Evolutionary conservation across 2,888 invertebrate species (phyloP).

Genomic region (Sesamia inferens): DNA sequence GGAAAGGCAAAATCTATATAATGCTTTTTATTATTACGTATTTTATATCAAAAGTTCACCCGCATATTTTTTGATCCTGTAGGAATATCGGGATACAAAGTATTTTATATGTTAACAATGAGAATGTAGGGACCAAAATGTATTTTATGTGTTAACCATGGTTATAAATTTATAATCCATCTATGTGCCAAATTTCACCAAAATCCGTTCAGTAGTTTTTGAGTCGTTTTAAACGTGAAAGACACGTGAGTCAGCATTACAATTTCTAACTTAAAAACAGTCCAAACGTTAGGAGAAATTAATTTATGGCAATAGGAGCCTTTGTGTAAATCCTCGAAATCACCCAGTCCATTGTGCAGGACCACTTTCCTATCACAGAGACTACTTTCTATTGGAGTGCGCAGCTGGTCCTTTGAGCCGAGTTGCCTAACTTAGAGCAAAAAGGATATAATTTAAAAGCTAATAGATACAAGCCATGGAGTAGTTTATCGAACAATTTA

Average conservation of each 20-base stretch:
- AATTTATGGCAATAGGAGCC: not conserved
- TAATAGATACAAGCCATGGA: not conserved
- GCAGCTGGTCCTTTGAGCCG: slow-evolving; percentile 39
- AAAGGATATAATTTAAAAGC: slow-evolving; percentile 13
- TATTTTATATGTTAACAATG: too few species aligned
- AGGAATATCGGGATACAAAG: too few species aligned
- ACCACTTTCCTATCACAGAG: slow-evolving; percentile 31
- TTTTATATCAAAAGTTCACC: not conserved
- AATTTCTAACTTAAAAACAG: not conserved
- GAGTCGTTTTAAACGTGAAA: too few species aligned
- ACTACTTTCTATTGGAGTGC: slow-evolving; percentile 38
- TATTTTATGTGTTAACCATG: too few species aligned
- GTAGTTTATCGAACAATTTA: not conserved
- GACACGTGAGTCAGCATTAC: not conserved
- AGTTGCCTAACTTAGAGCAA: not conserved
- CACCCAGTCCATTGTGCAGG: slow-evolving; percentile 18
- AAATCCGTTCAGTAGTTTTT: too few species aligned
- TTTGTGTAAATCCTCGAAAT: slow-evolving; percentile 11
- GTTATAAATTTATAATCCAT: too few species aligned
- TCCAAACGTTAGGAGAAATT: not conserved
- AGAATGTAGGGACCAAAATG: too few species aligned
- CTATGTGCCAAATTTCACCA: too few species aligned
- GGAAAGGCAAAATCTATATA: not conserved
- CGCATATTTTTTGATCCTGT: too few species aligned
- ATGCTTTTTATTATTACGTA: not conserved